Percentiles rank a stretch among this genome's conserved stretches.
Conservation (phyloP, 1,140 invertebrate species). For the Magallana gigas region DNA sequence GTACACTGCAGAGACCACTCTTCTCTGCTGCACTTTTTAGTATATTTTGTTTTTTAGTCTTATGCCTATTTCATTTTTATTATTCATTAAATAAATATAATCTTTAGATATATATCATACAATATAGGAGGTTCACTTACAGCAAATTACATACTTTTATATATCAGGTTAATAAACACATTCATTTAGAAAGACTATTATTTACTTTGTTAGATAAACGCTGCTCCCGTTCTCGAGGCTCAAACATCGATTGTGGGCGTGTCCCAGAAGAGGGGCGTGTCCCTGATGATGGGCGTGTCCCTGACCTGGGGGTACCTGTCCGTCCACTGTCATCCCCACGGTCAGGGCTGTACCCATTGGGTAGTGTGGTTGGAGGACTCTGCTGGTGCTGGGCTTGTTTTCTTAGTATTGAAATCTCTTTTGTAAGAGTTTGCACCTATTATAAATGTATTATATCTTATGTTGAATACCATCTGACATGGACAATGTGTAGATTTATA, state of each 20-base stretch:
- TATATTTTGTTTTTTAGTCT: no score
- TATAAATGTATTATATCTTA: no score
- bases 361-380: constrained; percentile 49
- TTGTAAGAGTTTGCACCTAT: constrained; percentile 67
- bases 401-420: constrained; percentile 69
- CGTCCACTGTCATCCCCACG: not conserved
- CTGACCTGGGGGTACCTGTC: constrained; percentile 39
- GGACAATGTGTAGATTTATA: no score
- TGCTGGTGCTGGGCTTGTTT: constrained; percentile 65
- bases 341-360: constrained; percentile 48
- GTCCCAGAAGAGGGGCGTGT: constrained; percentile 7
- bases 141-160: no score
- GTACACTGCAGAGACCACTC: no score
- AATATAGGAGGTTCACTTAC: no score
- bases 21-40: no score
- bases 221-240: constrained; percentile 69
- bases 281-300: not conserved
- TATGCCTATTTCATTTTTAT: no score
- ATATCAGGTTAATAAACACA: no score
- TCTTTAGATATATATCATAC: no score
- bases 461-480: no score
- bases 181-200: not conserved
- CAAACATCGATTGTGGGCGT: constrained; percentile 75
- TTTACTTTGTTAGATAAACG: constrained; percentile 63
- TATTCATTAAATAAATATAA: no score